Evolutionary conservation across 2,113 vertebrate genomes (phyloP).

Genomic region (Serinus canaria): DNA sequence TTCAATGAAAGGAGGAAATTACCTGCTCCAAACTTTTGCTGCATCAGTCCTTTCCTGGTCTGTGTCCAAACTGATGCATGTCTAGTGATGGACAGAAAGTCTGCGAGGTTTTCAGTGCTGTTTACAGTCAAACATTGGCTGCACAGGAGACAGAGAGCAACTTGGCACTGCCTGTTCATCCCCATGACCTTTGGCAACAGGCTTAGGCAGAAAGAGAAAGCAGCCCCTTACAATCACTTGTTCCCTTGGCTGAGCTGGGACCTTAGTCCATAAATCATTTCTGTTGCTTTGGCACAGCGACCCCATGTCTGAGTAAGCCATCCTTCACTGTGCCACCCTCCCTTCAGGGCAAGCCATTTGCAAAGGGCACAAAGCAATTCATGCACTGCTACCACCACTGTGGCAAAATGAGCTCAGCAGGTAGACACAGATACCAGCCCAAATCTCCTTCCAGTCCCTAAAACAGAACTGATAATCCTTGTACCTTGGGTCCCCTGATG

Average conservation of each 20-base stretch:
- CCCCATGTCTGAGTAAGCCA: not conserved
- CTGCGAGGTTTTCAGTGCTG: not conserved
- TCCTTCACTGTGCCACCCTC: not conserved
- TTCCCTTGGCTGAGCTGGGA: not conserved
- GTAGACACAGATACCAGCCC: not conserved
- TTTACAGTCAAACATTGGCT: not conserved
- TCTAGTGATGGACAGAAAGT: not conserved
- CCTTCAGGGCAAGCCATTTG: not conserved
- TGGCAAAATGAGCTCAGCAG: not conserved
- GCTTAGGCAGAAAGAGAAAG: not conserved
- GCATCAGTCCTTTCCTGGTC: not conserved
- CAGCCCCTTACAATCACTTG: not conserved
- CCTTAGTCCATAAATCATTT: not conserved
- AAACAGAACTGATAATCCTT: not conserved
- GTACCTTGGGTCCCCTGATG: not conserved
- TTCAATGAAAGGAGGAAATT: not conserved
- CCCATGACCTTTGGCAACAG: not conserved
- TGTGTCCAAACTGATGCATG: not conserved
- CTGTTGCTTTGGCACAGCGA: not conserved
- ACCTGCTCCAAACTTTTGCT: not conserved
- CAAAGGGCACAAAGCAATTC: not conserved
- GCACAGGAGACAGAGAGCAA: not conserved
- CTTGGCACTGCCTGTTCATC: not conserved
- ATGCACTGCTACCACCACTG: not conserved
- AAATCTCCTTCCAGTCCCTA: not conserved